Conservation (phyloP, 2,797 vertebrate genomes). For the Erithacus rubecula region DNA sequence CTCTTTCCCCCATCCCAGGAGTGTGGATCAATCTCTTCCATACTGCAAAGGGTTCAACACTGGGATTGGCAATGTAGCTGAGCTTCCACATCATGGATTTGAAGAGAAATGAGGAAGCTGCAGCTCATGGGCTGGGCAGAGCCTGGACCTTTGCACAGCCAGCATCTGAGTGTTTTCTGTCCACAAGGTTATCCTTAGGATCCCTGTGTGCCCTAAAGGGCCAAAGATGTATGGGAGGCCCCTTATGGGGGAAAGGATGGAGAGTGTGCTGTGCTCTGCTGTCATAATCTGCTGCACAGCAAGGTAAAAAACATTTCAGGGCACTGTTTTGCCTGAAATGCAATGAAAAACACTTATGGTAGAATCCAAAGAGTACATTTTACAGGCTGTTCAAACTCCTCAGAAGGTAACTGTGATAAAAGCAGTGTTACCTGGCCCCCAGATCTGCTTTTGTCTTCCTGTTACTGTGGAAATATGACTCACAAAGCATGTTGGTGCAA, state of each 20-base stretch:
- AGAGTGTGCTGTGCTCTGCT: not conserved
- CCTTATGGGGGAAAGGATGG: not conserved
- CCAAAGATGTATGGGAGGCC: not conserved
- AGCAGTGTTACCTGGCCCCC: not conserved
- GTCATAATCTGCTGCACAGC: accelerated
- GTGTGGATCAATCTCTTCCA: not conserved
- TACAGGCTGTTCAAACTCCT: not conserved
- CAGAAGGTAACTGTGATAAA: not conserved
- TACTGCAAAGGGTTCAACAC: not conserved
- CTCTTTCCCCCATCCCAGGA: not conserved
- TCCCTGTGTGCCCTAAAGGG: not conserved
- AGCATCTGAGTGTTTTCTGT: not conserved
- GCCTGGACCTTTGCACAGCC: not conserved
- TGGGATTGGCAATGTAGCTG: accelerated
- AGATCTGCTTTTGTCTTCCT: not conserved
- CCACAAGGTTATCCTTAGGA: not conserved
- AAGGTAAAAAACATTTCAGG: not conserved
- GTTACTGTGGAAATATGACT: not conserved
- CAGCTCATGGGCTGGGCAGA: not conserved
- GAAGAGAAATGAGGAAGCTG: not conserved
- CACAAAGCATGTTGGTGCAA: not conserved
- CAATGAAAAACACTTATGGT: not conserved
- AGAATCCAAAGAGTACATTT: not conserved
- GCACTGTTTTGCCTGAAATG: not conserved
- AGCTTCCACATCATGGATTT: not conserved